Conservation (phyloP, 2,888 invertebrate species). For the Spicauda simplicius region DNA sequence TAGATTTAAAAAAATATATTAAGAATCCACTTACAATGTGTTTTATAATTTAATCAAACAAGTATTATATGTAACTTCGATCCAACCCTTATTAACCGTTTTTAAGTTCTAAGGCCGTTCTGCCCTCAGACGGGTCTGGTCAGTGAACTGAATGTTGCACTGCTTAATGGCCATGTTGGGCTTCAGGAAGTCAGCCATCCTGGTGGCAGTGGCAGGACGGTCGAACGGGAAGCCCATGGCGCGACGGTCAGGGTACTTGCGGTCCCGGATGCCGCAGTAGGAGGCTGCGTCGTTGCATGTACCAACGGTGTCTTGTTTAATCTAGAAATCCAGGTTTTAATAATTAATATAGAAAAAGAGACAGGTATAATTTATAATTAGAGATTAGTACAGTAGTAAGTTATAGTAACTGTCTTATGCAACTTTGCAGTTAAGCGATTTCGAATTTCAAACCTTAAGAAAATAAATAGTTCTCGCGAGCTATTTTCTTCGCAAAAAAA, state of each 20-base stretch:
- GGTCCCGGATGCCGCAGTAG: conserved; percentile 89
- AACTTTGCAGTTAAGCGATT: too few relatives aligned
- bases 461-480: too few relatives aligned
- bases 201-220: conserved; percentile 86
- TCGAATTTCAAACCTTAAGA: too few relatives aligned
- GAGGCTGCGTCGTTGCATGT: conserved; percentile 87
- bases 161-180: conserved; percentile 89
- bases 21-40: too few relatives aligned
- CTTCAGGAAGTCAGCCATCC: conserved; percentile 88
- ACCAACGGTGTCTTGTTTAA: conserved; percentile 82
- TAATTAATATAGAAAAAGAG: too few relatives aligned
- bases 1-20: too few relatives aligned
- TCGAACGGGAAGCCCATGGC: conserved; percentile 93
- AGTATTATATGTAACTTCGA: background rate
- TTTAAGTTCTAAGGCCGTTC: conserved; percentile 49
- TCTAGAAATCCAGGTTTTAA: conserved; percentile 51
- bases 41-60: too few relatives aligned
- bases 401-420: too few relatives aligned
- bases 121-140: conserved; percentile 71
- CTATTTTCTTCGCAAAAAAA: too few relatives aligned
- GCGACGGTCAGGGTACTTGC: conserved; percentile 87
- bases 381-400: too few relatives aligned
- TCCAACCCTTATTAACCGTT: background rate
- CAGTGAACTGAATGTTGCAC: conserved; percentile 85
- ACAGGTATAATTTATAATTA: too few relatives aligned